Conservation (phyloP, 2,113 vertebrate species). For the Ceratotherium simum region DNA sequence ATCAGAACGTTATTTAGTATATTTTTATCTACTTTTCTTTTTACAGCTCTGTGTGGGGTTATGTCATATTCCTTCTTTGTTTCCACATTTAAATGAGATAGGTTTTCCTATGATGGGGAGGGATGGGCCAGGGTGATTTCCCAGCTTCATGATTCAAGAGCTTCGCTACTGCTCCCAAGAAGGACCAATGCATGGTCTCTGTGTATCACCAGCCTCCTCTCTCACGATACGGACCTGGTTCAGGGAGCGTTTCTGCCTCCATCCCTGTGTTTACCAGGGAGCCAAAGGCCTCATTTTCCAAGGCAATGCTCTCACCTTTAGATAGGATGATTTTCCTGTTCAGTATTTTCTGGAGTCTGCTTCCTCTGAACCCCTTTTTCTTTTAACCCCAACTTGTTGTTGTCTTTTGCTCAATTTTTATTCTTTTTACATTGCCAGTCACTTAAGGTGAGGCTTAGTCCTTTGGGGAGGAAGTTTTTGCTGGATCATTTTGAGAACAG, state of each 20-base stretch:
- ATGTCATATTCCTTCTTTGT: not conserved
- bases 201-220: not conserved
- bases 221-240: not conserved
- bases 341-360: not conserved
- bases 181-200: not conserved
- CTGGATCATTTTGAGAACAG: not conserved
- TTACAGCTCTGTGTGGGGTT: not conserved
- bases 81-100: not conserved
- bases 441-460: not conserved
- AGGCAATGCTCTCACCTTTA: not conserved
- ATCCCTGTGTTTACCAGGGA: not conserved
- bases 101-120: not conserved
- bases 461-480: not conserved
- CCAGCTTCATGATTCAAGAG: not conserved
- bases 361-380: not conserved
- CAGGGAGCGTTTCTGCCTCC: not conserved
- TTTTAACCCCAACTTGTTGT: not conserved
- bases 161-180: not conserved
- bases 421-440: not conserved
- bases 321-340: not conserved
- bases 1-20: not conserved
- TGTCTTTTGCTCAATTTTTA: not conserved
- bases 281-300: not conserved
- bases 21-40: not conserved
- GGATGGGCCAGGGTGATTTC: not conserved